Evolutionary conservation across 2,888 invertebrate species (phyloP), one percentile per base, ranked within the genome.

Genomic region (Perithous albicinctus): DNA sequence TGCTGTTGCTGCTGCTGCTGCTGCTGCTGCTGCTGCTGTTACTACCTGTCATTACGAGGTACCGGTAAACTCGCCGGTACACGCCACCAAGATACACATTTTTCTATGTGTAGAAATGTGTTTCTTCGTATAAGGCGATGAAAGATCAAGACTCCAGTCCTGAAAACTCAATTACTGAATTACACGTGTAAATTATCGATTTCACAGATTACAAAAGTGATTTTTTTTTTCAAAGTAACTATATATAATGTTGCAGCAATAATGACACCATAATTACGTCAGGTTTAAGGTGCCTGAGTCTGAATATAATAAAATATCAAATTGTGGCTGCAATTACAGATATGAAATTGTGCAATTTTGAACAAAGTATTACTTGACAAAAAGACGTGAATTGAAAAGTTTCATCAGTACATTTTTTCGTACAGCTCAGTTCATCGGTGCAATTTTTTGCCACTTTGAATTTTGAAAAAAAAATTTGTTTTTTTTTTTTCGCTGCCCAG

Each of bases 11-110:
- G 48, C 20, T 59, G 73, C 38, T 35, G 48, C 66, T 51, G 67
- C 72, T 72, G 77, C 76, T 46, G 73, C 29, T 38, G 51, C 67
- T 32, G 73, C 73, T 74, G 74, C 78, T 75, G 63, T 61, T 78
- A 75, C 82, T 78, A 82, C 82, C 82, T 82, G 82, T 82, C 82
- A 82, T 82, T 82, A 82, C 82, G 64, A 51, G 63, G 69, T 63
- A 82, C 82, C 75, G 78, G 82, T 78, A 82, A 82, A 78, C 70
- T 70, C 74, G 32, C 41, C 35, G 23, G 64, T 78, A 82, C 82
- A 81, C 77, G 77, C 80, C 73, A 77, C 54, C 43, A 41, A 78
- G 70, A 70, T 78, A 26, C 51, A 35, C 59, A 46, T 35, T 77
- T 76, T 73, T 72, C 41, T 26, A 35, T 51, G n/a, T 35, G 10